Base-by-base conservation (phyloP, 2,797 vertebrate species). In the Chiroxiphia lanceolata region DNA sequence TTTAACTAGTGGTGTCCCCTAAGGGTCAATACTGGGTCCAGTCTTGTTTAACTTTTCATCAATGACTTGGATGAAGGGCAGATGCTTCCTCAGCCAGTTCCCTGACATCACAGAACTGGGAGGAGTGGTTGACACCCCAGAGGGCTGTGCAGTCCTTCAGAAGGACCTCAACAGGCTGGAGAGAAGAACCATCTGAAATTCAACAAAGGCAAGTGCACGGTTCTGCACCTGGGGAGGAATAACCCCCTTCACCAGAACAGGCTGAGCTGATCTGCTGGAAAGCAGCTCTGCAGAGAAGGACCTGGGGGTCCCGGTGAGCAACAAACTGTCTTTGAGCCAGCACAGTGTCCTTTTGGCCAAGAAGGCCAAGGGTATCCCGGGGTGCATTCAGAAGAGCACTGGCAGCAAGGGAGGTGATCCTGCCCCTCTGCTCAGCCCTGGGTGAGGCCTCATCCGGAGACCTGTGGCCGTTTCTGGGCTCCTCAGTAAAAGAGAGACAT, bases 161-260 rank as follows among this genome's bases (percentile, higher is more conserved):
- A 57, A 57, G 44, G 25, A 6, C 38, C 29, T 38, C 0, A 0
- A 22, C 29, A 26, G 29, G 25, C 1, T 40, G 70, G 50, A 82
- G 67, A 59, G 25, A 9, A 7, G 14, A 63, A 56, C 26, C 4
- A 10, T 17, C 29, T 63, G 36, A 75, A 69, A 63, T 15, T 63
- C 69, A 60, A 2, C 47, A 45, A 34, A 27, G 36, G 19, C 25
- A 69, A 19, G 12, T 20, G n/a, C 44, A 81, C n/a, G 29, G 7
- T 51, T 27, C 27, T 63, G 48, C 11, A n/a, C 27, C 25, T 40
- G 29, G 15, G n/a, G 21, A 76, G 15, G 44, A 81, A 22, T 4
- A 86, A 40, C 21, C 13, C 21, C 27, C 17, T 9, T 29, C 15
- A 31, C 20, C 25, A 67, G 19, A 15, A 36, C 26, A 51, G 56